phyloP scores from a whole-genome alignment of 1,140 invertebrate genomes.

The Macrocentrus cingulum region DNA sequence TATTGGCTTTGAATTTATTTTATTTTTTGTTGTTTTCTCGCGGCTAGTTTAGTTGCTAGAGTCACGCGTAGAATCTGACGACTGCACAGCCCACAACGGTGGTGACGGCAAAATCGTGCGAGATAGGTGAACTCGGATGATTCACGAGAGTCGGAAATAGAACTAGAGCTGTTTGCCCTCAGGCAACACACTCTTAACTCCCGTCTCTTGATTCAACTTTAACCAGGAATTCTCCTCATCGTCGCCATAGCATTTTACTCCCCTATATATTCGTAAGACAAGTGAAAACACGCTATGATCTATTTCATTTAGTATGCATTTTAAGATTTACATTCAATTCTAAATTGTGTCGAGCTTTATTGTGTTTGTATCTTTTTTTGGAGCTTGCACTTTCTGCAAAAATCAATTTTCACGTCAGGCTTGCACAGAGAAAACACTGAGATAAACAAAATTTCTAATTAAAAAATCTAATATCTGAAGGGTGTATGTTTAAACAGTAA shows the following conservation, averaged over 20 bases:
- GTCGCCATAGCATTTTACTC: not conserved
- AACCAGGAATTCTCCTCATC: constrained; percentile 11
- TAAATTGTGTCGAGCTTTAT: not conserved
- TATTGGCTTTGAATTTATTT: no score
- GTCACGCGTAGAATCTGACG: not conserved
- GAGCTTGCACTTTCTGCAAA: no score
- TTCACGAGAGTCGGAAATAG: constrained; percentile 57
- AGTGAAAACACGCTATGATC: constrained; percentile 9
- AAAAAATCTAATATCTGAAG: no score
- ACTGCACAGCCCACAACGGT: constrained; percentile 14
- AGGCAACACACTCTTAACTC: constrained; percentile 30
- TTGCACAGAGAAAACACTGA: no score
- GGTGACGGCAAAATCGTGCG: constrained; percentile 23
- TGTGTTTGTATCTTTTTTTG: not conserved
- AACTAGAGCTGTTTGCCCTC: constrained; percentile 46
- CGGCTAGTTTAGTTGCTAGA: not conserved
- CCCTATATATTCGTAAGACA: not conserved
- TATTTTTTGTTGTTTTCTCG: no score
- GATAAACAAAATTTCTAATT: no score
- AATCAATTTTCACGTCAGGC: no score
- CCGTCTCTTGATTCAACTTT: constrained; percentile 40
- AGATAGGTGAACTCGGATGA: constrained; percentile 52
- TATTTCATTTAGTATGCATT: not conserved
- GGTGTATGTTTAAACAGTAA: no score
- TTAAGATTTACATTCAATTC: not conserved